Base-by-base conservation (phyloP, 2,888 invertebrate species). In the Pollenia angustigena region DNA sequence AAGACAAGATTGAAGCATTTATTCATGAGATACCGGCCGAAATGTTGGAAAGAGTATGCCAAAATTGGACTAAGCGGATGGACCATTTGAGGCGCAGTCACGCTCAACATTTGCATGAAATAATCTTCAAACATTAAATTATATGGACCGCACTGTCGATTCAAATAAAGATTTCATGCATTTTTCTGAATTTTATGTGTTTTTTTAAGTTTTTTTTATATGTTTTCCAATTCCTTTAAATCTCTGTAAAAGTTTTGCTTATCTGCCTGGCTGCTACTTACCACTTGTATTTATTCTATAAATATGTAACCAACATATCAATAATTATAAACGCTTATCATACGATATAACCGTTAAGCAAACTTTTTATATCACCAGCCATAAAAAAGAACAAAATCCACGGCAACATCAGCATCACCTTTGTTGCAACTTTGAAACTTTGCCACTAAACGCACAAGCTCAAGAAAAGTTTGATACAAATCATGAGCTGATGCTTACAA, bases 301-400 rank as follows among this genome's bases (percentile, higher is more conserved):
- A 58, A 72, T 72, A 72, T 71, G 56, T 58, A 79, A 69, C 60
- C 85, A 81, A 66, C 81, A 88, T 81, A 89, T 90, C 91, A 91
- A 91, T 91, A 91, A 91, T 91, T 91, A 91, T 91, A 90, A 91
- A 91, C 91, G 92, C 91, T 91, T 91, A 91, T 91, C 92, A 90
- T 89, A 69, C 23, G 89, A 88, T 85, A 74, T 72, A 90, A 91
- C 91, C 91, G 92, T 91, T 91, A 91, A 88, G 89, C 89, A 87
- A 89, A 89, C 91, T 89, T 87, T 83, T 89, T 88, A 87, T 86
- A 79, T 81, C 88, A 88, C 88, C 88, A 88, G n/a, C 58, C 44
- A 54, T 62, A 87, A 88, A 87, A 88, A 46, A 10, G 14, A 62
- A 52, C n/a, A 23, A 48, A 66, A 44, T 14, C 54, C 16, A 48